Conservation (phyloP, 2,113 vertebrate genomes). For the Sebastes schlegelii region DNA sequence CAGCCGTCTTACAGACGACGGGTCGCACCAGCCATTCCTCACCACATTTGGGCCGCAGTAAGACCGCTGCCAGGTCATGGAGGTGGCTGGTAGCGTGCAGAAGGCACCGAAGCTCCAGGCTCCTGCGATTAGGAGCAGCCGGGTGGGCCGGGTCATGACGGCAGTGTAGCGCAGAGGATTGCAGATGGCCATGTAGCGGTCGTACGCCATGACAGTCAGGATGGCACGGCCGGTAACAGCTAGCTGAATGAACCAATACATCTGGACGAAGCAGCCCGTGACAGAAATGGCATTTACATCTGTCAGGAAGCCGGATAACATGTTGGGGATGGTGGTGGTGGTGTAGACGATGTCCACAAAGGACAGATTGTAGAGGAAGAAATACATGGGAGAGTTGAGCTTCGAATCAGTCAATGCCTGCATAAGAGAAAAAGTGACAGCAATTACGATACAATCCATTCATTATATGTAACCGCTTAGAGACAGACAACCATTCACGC, state of each 20-base stretch:
- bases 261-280: slow-evolving; percentile 77
- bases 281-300: slow-evolving; percentile 72
- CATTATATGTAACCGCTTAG: too few species aligned
- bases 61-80: slow-evolving; percentile 7
- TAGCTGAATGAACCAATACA: slow-evolving; percentile 75
- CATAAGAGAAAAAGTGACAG: not conserved
- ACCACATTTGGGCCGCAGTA: slow-evolving; percentile 61
- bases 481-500: too few species aligned
- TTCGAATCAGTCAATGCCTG: slow-evolving; percentile 63
- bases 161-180: slow-evolving; percentile 75
- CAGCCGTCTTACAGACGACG: slow-evolving; percentile 49
- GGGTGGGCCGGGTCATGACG: slow-evolving; percentile 74
- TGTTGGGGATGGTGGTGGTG: slow-evolving; percentile 72
- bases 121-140: slow-evolving; percentile 65
- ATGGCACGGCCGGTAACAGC: slow-evolving; percentile 72
- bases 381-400: slow-evolving; percentile 77
- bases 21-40: slow-evolving; percentile 60
- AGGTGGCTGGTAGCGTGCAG: not conserved
- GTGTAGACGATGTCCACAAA: slow-evolving; percentile 77
- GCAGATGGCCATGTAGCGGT: slow-evolving; percentile 73
- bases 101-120: slow-evolving; percentile 73
- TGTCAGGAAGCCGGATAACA: slow-evolving; percentile 70
- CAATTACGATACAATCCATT: not conserved
- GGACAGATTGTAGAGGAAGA: slow-evolving; percentile 83
- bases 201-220: slow-evolving; percentile 85